Evolutionary conservation across 2,113 vertebrate genomes (phyloP), one percentile per base, ranked within the genome.

Genomic region (Typhlomys cinereus): DNA sequence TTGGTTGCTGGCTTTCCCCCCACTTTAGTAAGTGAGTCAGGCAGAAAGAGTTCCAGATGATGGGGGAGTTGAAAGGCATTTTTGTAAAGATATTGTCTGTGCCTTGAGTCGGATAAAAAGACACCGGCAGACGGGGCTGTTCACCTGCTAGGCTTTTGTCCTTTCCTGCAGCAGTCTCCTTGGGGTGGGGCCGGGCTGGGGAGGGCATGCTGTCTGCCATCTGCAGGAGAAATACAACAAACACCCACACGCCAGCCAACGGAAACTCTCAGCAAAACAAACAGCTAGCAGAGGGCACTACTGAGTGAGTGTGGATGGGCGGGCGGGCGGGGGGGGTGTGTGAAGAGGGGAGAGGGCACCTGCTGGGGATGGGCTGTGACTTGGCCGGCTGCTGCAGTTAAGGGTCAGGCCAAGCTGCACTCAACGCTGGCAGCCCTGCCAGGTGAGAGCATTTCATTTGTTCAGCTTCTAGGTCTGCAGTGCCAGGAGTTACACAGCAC

Each of bases 191-290:
- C 46, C 52, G 4, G 2, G n/a, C 48, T 2, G 50, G 90, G 83
- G 88, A 88, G 89, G 84, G 80, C 93, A 20, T 0, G 29, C 96
- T 85, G 92, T 71, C 96, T 95, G 94, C 96, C 96, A 96, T 96
- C 96, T 97, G 96, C 89, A 61, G 86, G 95, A 94, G 95, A 88
- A 95, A 94, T 91, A 95, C 92, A 96, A 93, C 96, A 95, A 93
- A 97, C 94, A 96, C 91, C 89, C 95, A 96, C 94, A 92, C 57
- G 71, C 21, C 75, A 92, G 95, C 96, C 96, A 97, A 97, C 95
- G 96, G 96, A 97, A 96, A 96, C 79, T 82, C 94, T 95, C 94
- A 74, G 94, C 94, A 96, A 96, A 96, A 96, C 96, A 97, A 97
- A 96, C 94, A 92, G 64, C 2, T 0, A 1, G 17, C 9, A 0